Percentiles rank a stretch among this genome's conserved stretches.
These are phyloP conservation scores for Trypoxylon attenuatum DNA, from an alignment of 2,888 invertebrate species.

Conservation along the genomic window DNA sequence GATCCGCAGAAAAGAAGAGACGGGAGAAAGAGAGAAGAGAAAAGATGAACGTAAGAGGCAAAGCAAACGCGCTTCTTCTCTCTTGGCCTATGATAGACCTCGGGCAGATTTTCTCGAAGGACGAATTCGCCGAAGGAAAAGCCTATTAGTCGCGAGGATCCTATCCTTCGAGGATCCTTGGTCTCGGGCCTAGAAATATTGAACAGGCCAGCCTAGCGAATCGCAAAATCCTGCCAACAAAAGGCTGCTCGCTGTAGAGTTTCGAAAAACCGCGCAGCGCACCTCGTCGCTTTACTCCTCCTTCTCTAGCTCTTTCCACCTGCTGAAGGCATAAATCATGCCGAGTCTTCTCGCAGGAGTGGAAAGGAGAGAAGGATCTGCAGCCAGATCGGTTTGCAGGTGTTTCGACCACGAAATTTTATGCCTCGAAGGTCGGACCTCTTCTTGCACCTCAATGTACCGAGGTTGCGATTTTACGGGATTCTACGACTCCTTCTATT, in stretches of 20 bases:
- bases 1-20: conserved; percentile 12
- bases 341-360: conserved; percentile 20
- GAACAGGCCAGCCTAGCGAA: conserved; percentile 57
- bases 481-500: not conserved
- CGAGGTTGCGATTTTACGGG: conserved; percentile 18
- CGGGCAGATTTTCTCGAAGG: conserved; percentile 52
- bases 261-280: conserved; percentile 55
- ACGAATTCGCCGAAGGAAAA: conserved; percentile 48
- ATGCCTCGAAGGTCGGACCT: conserved; percentile 35
- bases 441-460: conserved; percentile 24
- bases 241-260: conserved; percentile 27
- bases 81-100: conserved; percentile 7
- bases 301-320: conserved; percentile 55
- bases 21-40: conserved; percentile 2
- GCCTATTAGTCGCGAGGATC: conserved; percentile 60
- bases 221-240: conserved; percentile 55
- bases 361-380: conserved; percentile 12
- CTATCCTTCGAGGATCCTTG: conserved; percentile 22
- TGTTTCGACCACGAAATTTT: conserved; percentile 49
- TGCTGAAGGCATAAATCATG: conserved; percentile 66
- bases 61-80: not conserved
- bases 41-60: conserved; percentile 28
- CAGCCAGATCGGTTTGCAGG: conserved; percentile 46
- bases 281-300: conserved; percentile 13
- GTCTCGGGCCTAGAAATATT: conserved; percentile 27